Evolutionary conservation across 2,113 vertebrate species (phyloP).

Genomic region (Mustelus asterias): DNA sequence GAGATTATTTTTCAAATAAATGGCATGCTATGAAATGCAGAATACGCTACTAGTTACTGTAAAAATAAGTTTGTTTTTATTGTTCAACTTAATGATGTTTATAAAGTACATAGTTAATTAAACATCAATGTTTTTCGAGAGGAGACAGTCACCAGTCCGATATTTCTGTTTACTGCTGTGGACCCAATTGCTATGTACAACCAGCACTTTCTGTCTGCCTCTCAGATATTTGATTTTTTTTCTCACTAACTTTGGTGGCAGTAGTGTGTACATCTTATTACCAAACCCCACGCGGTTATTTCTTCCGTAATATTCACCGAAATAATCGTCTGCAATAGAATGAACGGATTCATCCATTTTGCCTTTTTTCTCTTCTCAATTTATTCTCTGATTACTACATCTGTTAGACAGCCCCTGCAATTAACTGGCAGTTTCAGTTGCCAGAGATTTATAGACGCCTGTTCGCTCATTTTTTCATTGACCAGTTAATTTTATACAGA

Average conservation of each 20-base stretch:
- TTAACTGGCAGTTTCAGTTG: neutral
- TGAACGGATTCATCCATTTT: neutral
- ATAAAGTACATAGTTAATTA: neutral
- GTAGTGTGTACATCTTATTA: neutral
- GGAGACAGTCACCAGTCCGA: neutral
- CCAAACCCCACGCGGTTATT: neutral
- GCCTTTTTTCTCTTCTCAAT: neutral
- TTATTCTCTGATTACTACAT: neutral
- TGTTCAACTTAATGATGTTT: neutral
- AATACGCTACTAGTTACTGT: neutral
- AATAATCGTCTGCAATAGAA: neutral
- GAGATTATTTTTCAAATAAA: neutral
- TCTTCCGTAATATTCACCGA: neutral
- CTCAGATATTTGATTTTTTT: neutral
- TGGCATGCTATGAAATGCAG: neutral
- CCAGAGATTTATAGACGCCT: neutral
- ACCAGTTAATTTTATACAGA: slow-evolving; percentile 12
- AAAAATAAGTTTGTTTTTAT: neutral
- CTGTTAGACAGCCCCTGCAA: neutral
- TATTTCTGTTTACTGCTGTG: neutral
- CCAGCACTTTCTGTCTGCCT: neutral
- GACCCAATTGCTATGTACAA: neutral
- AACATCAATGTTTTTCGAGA: neutral
- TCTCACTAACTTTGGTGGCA: neutral
- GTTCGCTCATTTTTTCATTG: neutral